These are phyloP conservation scores for Canis aureus DNA, from an alignment of 2,113 vertebrate genomes.

Conservation along the genomic window DNA sequence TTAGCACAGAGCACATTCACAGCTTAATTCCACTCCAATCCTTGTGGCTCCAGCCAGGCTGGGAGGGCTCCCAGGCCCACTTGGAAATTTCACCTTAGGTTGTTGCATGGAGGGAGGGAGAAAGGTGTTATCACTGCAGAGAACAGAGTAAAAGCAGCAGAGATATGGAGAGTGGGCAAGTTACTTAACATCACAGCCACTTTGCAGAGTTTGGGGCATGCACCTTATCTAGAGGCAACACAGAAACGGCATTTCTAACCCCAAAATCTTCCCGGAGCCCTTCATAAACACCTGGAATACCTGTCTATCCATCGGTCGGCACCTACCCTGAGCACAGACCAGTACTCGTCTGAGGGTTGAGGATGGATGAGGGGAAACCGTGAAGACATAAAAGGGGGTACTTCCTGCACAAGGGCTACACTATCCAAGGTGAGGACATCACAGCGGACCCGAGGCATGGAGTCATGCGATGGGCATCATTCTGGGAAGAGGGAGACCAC, in stretches of 20 bases:
- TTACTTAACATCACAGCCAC: background rate
- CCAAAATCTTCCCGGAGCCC: background rate
- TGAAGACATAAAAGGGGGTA: background rate
- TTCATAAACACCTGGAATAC: background rate
- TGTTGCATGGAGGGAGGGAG: background rate
- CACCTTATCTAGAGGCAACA: background rate
- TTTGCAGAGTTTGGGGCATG: background rate
- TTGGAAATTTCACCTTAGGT: background rate
- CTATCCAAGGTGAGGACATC: background rate
- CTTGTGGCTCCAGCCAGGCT: background rate
- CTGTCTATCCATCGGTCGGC: background rate
- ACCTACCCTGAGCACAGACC: background rate
- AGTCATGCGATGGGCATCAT: background rate
- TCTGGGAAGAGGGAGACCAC: background rate
- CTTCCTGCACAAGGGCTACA: background rate
- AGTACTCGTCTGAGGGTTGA: background rate
- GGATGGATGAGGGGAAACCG: background rate
- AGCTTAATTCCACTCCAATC: background rate
- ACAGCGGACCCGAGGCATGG: background rate
- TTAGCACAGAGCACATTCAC: background rate
- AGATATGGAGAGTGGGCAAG: rapidly evolving
- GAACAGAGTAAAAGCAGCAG: background rate
- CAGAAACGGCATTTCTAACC: background rate
- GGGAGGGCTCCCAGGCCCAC: background rate
- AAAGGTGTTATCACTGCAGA: background rate